A percentile compares a stretch with the other conserved stretches of the same genome.
These are phyloP conservation scores for Pycnonotus jocosus DNA, from an alignment of 2,113 vertebrate species.

Conservation along the genomic window DNA sequence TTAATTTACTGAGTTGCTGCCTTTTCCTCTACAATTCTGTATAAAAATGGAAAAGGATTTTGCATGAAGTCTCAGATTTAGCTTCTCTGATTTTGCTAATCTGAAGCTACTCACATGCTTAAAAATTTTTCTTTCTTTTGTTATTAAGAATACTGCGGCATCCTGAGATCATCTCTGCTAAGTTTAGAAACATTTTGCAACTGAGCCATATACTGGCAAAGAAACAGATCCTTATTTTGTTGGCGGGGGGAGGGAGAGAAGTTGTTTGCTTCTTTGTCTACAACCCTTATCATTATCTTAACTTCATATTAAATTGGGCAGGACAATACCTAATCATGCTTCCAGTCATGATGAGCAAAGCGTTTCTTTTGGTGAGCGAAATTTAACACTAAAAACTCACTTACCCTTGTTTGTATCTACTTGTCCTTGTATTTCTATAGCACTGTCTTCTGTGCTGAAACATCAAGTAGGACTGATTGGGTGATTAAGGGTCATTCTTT, in stretches of 20 bases:
- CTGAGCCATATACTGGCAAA: background rate
- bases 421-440: constrained; percentile 1
- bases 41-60: background rate
- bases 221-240: background rate
- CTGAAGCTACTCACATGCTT: background rate
- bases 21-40: background rate
- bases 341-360: background rate
- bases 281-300: background rate
- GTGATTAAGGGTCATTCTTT: background rate
- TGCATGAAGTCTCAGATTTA: background rate
- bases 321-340: background rate
- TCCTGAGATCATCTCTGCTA: background rate
- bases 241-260: too few species aligned
- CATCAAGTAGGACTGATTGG: background rate
- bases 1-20: background rate
- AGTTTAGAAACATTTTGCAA: background rate
- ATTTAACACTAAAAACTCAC: background rate
- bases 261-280: background rate
- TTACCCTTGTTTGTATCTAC: background rate
- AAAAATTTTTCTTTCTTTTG: background rate
- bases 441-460: background rate
- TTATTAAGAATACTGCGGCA: background rate
- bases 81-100: background rate
- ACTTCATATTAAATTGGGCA: background rate
- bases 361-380: background rate